These are phyloP conservation scores for Poeciliopsis presidionis DNA, from an alignment of 2,797 vertebrate genomes.

Conservation along the genomic window DNA sequence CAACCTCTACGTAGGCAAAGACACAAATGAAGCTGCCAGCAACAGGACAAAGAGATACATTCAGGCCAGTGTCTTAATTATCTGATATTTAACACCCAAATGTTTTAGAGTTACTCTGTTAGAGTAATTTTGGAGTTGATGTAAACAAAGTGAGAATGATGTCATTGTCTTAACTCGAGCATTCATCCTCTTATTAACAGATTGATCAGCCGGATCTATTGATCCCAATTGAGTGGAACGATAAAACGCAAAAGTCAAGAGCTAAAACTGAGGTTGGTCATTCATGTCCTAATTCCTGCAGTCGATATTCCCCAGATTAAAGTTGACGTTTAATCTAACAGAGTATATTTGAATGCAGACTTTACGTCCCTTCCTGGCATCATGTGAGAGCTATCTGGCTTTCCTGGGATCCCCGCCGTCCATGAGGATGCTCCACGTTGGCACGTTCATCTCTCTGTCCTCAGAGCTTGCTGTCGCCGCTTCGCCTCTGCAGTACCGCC, in stretches of 20 bases:
- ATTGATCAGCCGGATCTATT: constrained; percentile 93
- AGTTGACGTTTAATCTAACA: background rate
- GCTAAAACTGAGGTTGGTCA: constrained; percentile 79
- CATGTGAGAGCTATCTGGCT: constrained; percentile 73
- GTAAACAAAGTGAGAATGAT: constrained; percentile 2
- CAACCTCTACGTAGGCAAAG: constrained; percentile 83
- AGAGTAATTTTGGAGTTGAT: background rate
- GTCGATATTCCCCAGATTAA: constrained; percentile 3
- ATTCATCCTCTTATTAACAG: constrained; percentile 68
- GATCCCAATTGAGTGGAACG: constrained; percentile 85
- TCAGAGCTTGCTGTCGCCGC: constrained; percentile 78
- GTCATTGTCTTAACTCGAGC: constrained; percentile 24
- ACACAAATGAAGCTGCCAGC: constrained; percentile 65
- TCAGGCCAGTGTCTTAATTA: constrained; percentile 51
- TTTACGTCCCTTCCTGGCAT: constrained; percentile 56
- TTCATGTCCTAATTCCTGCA: background rate
- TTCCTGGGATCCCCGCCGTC: constrained; percentile 79
- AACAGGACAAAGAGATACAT: constrained; percentile 69
- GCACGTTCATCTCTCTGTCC: constrained; percentile 80
- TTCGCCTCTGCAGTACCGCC: constrained; percentile 78
- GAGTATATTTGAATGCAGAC: constrained; percentile 52
- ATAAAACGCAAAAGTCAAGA: constrained; percentile 74
- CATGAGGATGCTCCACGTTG: constrained; percentile 69
- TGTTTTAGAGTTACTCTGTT: background rate
- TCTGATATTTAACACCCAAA: background rate